Evolutionary conservation across 2,888 invertebrate genomes (phyloP).

Genomic region (Aricia artaxerxes): DNA sequence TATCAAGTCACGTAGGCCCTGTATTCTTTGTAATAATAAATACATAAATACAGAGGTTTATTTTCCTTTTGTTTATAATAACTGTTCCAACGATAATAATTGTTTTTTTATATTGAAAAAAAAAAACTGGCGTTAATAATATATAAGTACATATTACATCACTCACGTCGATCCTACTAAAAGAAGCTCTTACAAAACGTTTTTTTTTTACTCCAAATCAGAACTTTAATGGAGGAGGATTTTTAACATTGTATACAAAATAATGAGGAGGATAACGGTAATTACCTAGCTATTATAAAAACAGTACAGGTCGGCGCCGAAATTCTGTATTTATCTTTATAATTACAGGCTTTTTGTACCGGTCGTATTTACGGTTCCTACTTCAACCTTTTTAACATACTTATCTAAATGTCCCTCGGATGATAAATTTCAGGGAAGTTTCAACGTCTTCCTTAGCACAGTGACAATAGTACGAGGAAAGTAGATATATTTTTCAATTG

Average conservation of each 20-base stretch:
- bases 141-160: neutral
- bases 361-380: neutral
- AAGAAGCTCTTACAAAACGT: neutral
- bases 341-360: constrained; percentile 2
- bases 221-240: neutral
- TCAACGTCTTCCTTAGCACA: neutral
- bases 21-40: neutral
- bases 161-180: neutral
- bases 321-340: neutral
- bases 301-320: neutral
- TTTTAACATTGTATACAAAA: neutral
- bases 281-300: neutral
- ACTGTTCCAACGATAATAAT: neutral
- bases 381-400: neutral
- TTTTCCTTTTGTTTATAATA: neutral
- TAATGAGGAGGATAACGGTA: neutral
- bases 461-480: neutral
- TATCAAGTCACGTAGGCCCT: neutral
- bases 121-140: neutral
- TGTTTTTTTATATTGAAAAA: too few species aligned
- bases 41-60: neutral
- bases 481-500: neutral
- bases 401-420: neutral
- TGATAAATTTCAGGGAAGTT: neutral
- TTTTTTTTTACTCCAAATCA: neutral